Base-by-base conservation (phyloP, 1,140 invertebrate species). In the Drosophila carrolli region DNA sequence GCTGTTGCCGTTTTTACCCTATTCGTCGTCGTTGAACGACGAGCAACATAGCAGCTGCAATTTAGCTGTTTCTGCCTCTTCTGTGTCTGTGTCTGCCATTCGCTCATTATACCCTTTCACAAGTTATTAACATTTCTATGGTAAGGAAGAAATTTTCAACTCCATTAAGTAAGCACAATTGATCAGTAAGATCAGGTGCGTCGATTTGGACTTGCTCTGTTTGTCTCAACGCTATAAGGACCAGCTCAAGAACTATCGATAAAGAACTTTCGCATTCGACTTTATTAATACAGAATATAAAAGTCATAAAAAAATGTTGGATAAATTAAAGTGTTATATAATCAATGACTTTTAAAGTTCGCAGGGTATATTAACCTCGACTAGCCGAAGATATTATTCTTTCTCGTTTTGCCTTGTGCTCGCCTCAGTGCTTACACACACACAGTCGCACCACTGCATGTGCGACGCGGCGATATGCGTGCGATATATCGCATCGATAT, bases 21-120 rank as follows among this genome's bases (percentile, higher is more conserved):
- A 83, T 82, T 82, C 80, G 67, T 66, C 57, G 76, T 66, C 67
- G 76, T 62, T 37, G 76, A 61, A 57, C 63, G 68, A 43, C 76
- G 71, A 78, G 75, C 72, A 74, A 83, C 75, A 84, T 84, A 84
- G 81, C 81, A 84, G 81, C 81, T 84, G 81, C 81, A 84, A 84
- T 81, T 84, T 84, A 77, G 77, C 70, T 83, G 81, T 79, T 82
- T 72, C 44, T 70, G 67, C 41, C 65, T 75, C 60, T 74, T 47
- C 61, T 32, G 29, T 2, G 29, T 4, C 29, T 75, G 76, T 83
- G 76, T 63, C 65, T 67, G 65, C 38, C 60, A 66, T 83, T 84
- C 81, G 81, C 72, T 84, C 68, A 85, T 84, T 84, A 80, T 84
- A 85, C 81, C 81, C 81, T 68, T 47, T 37, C 46, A 27, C n/a